phyloP scores from a whole-genome alignment of 1,140 invertebrate species.

The Bombus turneri region DNA sequence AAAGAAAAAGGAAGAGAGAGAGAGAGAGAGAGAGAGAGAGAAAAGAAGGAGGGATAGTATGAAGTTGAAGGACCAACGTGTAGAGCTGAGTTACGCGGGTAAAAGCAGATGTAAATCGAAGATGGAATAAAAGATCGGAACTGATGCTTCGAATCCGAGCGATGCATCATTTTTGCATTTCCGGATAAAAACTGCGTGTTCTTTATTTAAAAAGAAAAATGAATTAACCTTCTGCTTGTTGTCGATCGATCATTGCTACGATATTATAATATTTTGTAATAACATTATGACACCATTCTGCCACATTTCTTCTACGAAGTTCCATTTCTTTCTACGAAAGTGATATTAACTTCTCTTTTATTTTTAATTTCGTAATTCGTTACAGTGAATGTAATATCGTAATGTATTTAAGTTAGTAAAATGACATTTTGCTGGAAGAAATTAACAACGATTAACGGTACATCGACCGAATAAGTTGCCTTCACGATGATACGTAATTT shows the following conservation, averaged over 20 bases:
- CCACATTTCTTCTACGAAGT: not conserved
- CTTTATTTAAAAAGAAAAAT: too few relatives aligned
- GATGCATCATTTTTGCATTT: not conserved
- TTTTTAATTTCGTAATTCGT: not conserved
- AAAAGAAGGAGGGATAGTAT: slow-evolving; percentile 22
- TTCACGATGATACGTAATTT: slow-evolving; percentile 10
- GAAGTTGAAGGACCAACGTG: slow-evolving; percentile 26
- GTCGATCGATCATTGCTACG: too few relatives aligned
- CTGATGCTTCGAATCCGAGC: not conserved
- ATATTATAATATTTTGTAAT: not conserved
- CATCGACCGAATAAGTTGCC: slow-evolving; percentile 54
- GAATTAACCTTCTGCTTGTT: accelerated
- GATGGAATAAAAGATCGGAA: not conserved
- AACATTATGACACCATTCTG: not conserved
- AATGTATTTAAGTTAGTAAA: too few relatives aligned
- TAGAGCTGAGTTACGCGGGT: not conserved
- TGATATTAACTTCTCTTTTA: not conserved
- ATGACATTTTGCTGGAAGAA: not conserved
- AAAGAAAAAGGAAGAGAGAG: not conserved
- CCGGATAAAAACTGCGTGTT: not conserved
- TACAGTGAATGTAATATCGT: not conserved
- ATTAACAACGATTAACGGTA: slow-evolving; percentile 59
- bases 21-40: not conserved
- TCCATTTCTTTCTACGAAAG: not conserved
- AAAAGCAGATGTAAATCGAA: not conserved